These are phyloP conservation scores for Drosophila dunni DNA, from an alignment of 1,140 invertebrate species.

Conservation along the genomic window DNA sequence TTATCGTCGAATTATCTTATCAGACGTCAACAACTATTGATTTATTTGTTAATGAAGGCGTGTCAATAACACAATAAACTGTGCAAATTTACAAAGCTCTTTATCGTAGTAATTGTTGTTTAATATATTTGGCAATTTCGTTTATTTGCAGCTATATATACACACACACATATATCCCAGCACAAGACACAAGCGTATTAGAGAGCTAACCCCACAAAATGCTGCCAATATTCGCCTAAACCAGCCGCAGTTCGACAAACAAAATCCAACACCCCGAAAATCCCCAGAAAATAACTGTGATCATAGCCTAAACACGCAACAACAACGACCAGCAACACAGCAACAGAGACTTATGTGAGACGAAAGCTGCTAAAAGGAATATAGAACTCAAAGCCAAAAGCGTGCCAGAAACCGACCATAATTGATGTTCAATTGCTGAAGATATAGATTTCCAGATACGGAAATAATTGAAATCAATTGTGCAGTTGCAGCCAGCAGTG, in stretches of 20 bases:
- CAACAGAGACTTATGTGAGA: conserved; percentile 34
- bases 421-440: conserved; percentile 50
- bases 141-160: conserved; percentile 54
- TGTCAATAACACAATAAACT: conserved; percentile 13
- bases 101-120: conserved; percentile 39
- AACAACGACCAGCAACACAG: conserved; percentile 19
- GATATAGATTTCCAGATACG: conserved; percentile 61
- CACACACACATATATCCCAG: neutral
- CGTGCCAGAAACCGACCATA: conserved; percentile 52
- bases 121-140: conserved; percentile 32
- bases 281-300: conserved; percentile 71
- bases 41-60: conserved; percentile 42
- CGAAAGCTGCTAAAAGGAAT: conserved; percentile 17
- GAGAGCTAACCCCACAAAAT: conserved; percentile 58
- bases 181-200: conserved; percentile 24
- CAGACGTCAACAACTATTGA: conserved; percentile 61
- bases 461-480: conserved; percentile 69
- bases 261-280: conserved; percentile 37
- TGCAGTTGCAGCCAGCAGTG: conserved; percentile 5
- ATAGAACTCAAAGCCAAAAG: conserved; percentile 42
- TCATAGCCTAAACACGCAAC: conserved; percentile 67
- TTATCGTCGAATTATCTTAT: conserved; percentile 61
- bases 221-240: conserved; percentile 75
- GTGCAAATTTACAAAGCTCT: conserved; percentile 46
- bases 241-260: conserved; percentile 53